phyloP scores from a whole-genome alignment of 2,888 invertebrate species.

The Patella depressa region DNA sequence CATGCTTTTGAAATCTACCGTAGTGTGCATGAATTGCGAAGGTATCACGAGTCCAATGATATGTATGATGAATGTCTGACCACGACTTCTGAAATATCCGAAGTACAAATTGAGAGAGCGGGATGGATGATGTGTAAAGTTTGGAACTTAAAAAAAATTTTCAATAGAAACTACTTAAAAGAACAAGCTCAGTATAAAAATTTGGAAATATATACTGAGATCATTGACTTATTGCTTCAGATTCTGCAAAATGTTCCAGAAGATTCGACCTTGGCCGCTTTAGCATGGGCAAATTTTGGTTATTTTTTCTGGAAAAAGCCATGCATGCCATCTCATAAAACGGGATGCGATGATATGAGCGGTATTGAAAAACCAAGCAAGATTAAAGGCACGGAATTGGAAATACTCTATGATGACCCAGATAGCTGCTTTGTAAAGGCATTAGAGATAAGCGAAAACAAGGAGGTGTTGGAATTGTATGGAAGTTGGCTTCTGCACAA shows the following conservation, averaged over 20 bases:
- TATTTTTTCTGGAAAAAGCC: slow-evolving; percentile 2
- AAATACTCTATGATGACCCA: neutral
- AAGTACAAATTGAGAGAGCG: neutral
- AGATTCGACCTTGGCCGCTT: neutral
- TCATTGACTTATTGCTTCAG: neutral
- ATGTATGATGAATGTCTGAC: neutral
- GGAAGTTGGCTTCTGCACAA: neutral
- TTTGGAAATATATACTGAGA: neutral
- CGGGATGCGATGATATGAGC: neutral
- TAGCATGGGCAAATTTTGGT: neutral
- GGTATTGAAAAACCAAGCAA: neutral
- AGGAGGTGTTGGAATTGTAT: neutral
- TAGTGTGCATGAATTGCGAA: neutral
- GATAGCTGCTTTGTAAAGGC: neutral
- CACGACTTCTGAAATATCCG: neutral
- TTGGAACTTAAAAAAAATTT: neutral
- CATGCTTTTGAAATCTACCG: neutral
- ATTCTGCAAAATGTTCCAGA: neutral
- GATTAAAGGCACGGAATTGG: neutral
- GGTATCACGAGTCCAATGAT: neutral
- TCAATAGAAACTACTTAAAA: neutral
- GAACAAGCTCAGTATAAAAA: neutral
- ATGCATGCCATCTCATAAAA: neutral
- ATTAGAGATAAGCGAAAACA: neutral
- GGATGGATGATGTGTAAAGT: slow-evolving; percentile 5